Evolutionary conservation across 2,797 vertebrate genomes (phyloP).

Genomic region (Microtus californicus): DNA sequence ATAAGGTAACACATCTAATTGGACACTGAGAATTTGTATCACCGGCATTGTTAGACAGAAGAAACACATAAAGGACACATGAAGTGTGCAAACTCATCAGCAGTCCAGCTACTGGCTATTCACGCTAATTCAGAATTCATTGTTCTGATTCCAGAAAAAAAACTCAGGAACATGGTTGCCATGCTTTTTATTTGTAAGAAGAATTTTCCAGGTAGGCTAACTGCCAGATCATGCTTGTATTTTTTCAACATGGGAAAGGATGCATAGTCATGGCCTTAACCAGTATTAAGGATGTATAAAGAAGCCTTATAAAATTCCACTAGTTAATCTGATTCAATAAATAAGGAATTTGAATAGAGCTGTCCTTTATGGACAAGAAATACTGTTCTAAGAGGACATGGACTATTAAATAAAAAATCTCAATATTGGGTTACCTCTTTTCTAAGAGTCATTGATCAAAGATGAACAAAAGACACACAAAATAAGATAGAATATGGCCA

Average conservation of each 20-base stretch:
- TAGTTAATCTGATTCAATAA: background rate
- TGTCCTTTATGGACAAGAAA: background rate
- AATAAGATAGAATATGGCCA: background rate
- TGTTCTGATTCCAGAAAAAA: background rate
- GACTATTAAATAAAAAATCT: background rate
- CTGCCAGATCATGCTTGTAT: background rate
- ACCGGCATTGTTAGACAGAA: background rate
- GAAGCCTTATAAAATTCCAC: background rate
- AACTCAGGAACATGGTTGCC: background rate
- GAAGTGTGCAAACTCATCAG: background rate
- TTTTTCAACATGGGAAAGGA: background rate
- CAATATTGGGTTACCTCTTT: background rate
- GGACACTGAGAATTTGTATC: background rate
- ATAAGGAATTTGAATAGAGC: background rate
- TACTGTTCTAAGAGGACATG: background rate
- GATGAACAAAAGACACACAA: background rate
- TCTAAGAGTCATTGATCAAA: background rate
- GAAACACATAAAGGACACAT: background rate
- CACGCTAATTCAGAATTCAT: background rate
- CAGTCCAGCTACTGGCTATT: background rate
- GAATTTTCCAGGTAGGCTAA: background rate
- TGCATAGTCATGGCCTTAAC: background rate
- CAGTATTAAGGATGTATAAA: background rate
- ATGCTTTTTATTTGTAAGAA: background rate
- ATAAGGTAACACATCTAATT: too few species aligned